Evolutionary conservation across 2,888 invertebrate genomes (phyloP).

Genomic region (Heteromyza rotundicornis): DNA sequence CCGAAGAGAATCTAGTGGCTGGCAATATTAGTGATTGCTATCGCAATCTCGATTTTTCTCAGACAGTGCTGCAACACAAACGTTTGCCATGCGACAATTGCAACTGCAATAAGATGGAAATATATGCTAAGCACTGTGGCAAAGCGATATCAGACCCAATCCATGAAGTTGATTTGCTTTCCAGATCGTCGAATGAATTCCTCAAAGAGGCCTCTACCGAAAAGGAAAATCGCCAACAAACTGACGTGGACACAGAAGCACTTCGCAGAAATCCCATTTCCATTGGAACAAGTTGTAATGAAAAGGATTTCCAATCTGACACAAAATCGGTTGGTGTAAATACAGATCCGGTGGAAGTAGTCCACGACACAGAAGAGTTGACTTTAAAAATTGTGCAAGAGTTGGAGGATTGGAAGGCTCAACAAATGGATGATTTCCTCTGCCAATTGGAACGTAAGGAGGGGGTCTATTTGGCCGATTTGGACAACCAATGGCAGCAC

Average conservation of each 20-base stretch:
- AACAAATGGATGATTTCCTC: conserved; percentile 70
- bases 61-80: conserved; percentile 5
- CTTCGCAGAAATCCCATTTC: not conserved
- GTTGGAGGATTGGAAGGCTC: conserved; percentile 76
- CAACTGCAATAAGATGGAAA: conserved; percentile 15
- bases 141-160: conserved; percentile 14
- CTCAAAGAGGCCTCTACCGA: conserved; percentile 7
- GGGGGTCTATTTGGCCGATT: conserved; percentile 64
- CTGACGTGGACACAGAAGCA: not conserved
- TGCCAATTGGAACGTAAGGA: conserved; percentile 69
- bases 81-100: not conserved
- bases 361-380: conserved; percentile 38
- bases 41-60: conserved; percentile 19
- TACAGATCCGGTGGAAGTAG: not conserved
- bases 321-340: not conserved
- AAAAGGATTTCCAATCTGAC: no score
- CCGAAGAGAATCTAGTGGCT: not conserved
- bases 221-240: not conserved
- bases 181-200: conserved; percentile 14
- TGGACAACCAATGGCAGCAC: conserved; percentile 68
- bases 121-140: conserved; percentile 10
- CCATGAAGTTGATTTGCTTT: conserved; percentile 3
- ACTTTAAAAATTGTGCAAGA: conserved; percentile 69
- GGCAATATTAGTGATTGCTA: conserved; percentile 22
- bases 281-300: not conserved